A percentile compares a stretch with the other conserved stretches of the same genome.
These are phyloP conservation scores for Ophonus ardosiacus DNA, from an alignment of 2,888 invertebrate genomes.

Conservation along the genomic window DNA sequence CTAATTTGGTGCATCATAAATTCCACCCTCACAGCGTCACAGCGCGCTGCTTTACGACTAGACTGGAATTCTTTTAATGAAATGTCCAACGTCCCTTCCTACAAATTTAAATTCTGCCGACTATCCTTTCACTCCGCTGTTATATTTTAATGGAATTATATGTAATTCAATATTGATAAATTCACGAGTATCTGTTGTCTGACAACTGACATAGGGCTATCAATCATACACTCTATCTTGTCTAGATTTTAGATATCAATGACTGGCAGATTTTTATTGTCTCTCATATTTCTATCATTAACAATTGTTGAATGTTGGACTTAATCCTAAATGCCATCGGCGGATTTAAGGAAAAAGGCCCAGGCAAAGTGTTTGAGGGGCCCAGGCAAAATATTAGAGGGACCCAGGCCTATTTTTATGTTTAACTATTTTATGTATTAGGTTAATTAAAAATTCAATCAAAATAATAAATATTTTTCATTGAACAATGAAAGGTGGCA, in stretches of 20 bases:
- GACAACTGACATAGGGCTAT: not conserved
- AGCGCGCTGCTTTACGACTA: conserved; percentile 5
- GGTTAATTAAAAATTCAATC: no score
- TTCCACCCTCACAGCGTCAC: conserved; percentile 4
- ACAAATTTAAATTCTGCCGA: no score
- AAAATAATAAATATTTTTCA: no score
- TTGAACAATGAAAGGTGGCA: no score
- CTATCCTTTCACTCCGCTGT: not conserved
- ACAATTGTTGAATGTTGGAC: not conserved
- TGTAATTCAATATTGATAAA: not conserved
- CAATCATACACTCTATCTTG: not conserved
- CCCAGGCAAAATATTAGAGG: no score
- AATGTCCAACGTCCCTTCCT: not conserved
- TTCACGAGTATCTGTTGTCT: not conserved
- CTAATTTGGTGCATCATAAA: conserved; percentile 36
- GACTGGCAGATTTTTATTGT: not conserved
- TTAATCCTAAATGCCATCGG: not conserved
- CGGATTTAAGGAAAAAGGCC: no score
- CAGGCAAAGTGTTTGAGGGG: no score
- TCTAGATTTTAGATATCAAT: not conserved
- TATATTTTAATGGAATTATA: not conserved
- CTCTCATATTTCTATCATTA: not conserved
- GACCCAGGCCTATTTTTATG: no score
- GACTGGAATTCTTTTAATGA: conserved; percentile 42
- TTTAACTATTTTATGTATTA: no score